phyloP scores from a whole-genome alignment of 1,140 invertebrate genomes.

The Notospermus geniculatus region DNA sequence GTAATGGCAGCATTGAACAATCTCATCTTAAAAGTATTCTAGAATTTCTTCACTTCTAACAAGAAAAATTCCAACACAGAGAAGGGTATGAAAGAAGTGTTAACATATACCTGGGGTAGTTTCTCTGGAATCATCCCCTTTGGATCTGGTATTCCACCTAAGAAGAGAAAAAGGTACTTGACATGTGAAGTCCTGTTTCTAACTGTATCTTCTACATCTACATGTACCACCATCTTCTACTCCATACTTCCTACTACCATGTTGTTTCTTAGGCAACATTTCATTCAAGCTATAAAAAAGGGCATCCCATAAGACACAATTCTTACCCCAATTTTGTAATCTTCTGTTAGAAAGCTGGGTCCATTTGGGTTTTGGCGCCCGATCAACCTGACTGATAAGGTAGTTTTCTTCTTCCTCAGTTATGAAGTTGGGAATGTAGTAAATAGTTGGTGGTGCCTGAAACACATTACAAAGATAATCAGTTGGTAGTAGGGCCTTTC shows the following conservation, averaged over 20 bases:
- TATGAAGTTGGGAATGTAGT: conserved; percentile 92
- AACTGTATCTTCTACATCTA: no score
- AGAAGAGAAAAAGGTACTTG: conserved; percentile 31
- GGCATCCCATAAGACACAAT: no score
- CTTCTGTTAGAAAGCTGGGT: conserved; percentile 85
- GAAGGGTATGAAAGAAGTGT: no score
- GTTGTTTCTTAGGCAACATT: no score
- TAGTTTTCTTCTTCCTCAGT: conserved; percentile 74
- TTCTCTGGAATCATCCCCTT: conserved; percentile 93
- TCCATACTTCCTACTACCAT: no score
- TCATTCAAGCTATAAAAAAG: no score
- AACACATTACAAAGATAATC: conserved; percentile 15
- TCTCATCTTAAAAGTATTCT: no score
- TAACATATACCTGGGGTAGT: conserved; percentile 76
- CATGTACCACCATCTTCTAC: no score
- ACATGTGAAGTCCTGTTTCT: neutral
- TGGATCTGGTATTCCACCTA: conserved; percentile 77
- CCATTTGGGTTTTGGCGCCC: conserved; percentile 91
- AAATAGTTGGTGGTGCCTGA: conserved; percentile 70
- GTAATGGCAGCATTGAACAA: no score
- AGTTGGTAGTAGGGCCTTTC: no score
- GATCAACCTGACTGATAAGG: conserved; percentile 68
- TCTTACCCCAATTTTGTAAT: conserved; percentile 88
- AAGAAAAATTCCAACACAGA: no score
- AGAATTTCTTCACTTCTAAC: no score